A percentile compares a stretch with the other conserved stretches of the same genome.
phyloP scores from a whole-genome alignment of 2,797 vertebrate genomes.

The Thunnus albacares region DNA sequence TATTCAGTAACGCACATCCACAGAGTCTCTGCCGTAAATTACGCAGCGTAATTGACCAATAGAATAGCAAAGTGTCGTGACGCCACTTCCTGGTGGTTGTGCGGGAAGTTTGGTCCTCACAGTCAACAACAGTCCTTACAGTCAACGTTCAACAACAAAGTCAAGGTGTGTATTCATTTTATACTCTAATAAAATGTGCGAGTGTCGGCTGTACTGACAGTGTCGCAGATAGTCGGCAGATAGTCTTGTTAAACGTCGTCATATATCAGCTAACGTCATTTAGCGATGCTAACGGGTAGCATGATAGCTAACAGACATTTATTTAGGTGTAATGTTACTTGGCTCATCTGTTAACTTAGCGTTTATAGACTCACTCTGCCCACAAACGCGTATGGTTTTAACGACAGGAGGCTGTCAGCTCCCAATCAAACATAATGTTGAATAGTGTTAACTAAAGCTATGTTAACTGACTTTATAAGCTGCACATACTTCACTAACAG shows the following conservation, averaged over 20 bases:
- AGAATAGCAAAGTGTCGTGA: conserved; percentile 7
- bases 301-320: conserved; percentile 21
- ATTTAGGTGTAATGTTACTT: not conserved
- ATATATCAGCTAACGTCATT: not conserved
- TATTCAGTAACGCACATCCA: not conserved
- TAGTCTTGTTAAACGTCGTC: not conserved
- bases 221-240: rapidly evolving
- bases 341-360: not conserved
- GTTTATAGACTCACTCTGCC: no score
- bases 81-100: conserved; percentile 72
- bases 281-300: conserved; percentile 48
- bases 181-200: rapidly evolving
- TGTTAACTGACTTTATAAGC: not conserved
- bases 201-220: rapidly evolving
- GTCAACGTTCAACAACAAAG: not conserved
- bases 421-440: not conserved
- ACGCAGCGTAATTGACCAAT: conserved; percentile 54
- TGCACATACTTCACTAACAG: no score
- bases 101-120: conserved; percentile 81
- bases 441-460: not conserved
- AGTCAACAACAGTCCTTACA: not conserved
- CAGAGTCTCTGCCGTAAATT: not conserved
- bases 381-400: not conserved
- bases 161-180: conserved; percentile 20
- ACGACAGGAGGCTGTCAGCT: rapidly evolving